Evolutionary conservation across 1,140 invertebrate genomes (phyloP).

Genomic region (Venturia canescens): DNA sequence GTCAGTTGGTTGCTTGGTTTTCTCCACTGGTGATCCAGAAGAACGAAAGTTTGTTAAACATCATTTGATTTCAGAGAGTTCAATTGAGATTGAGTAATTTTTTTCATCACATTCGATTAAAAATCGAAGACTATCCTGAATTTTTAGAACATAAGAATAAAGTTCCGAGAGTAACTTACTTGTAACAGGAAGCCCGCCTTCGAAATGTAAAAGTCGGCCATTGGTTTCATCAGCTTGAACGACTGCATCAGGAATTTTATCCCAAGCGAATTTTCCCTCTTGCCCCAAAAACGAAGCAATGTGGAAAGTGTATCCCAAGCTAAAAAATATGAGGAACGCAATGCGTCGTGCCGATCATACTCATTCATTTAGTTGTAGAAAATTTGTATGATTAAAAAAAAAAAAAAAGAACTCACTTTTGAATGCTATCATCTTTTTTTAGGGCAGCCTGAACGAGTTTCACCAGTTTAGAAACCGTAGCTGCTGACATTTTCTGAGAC

Average conservation of each 20-base stretch:
- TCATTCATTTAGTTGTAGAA: no score
- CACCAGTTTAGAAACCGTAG: constrained; percentile 78
- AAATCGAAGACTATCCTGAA: no score
- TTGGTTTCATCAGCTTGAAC: constrained; percentile 97
- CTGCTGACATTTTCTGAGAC: constrained; percentile 70
- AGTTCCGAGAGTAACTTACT: constrained; percentile 66
- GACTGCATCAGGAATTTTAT: constrained; percentile 92
- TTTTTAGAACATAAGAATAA: no score
- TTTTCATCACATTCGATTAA: no score
- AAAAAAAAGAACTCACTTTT: constrained; percentile 78
- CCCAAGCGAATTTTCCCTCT: constrained; percentile 84
- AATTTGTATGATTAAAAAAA: constrained; percentile 48
- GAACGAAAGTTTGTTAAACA: constrained; percentile 63
- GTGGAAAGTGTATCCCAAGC: constrained; percentile 90
- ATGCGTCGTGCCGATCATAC: no score
- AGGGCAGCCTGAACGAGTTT: constrained; percentile 83
- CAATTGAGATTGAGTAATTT: no score
- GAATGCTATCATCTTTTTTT: constrained; percentile 87
- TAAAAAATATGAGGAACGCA: no score
- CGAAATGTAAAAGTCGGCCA: constrained; percentile 92
- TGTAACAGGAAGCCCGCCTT: constrained; percentile 87
- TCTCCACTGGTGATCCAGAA: constrained; percentile 59
- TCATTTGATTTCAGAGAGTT: constrained; percentile 53
- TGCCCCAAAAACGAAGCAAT: constrained; percentile 82
- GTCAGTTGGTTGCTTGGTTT: constrained; percentile 17